phyloP scores from a whole-genome alignment of 2,888 invertebrate genomes.

The Apomyelois bistriatella region DNA sequence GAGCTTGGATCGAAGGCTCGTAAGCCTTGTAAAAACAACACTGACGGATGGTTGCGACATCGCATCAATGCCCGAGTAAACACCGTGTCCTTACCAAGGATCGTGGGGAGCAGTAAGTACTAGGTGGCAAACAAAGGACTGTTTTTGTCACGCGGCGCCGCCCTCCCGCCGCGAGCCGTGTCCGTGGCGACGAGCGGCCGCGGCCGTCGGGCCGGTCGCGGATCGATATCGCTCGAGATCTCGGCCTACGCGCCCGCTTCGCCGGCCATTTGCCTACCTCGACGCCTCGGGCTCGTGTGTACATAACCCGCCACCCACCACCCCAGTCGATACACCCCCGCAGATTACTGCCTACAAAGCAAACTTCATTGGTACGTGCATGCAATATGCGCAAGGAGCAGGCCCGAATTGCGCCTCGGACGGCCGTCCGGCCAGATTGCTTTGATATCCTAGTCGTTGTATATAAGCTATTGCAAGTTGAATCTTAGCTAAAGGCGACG shows the following conservation, averaged over 20 bases:
- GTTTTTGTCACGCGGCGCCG: conserved; percentile 72
- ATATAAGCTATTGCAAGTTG: conserved; percentile 57
- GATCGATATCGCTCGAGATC: conserved; percentile 77
- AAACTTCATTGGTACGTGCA: conserved; percentile 80
- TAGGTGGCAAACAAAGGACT: conserved; percentile 72
- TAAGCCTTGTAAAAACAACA: neutral
- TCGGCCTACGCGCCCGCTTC: conserved; percentile 75
- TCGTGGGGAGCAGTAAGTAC: conserved; percentile 33
- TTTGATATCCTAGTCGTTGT: conserved; percentile 65
- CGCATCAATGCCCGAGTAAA: conserved; percentile 33
- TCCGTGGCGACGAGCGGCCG: conserved; percentile 66
- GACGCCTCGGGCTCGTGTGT: conserved; percentile 78
- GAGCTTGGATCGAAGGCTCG: neutral
- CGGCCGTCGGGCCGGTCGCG: conserved; percentile 53
- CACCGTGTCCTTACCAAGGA: conserved; percentile 31
- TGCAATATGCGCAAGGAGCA: conserved; percentile 79
- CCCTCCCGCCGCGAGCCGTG: conserved; percentile 61
- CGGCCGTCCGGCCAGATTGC: conserved; percentile 58
- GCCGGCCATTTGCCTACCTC: conserved; percentile 80
- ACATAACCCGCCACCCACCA: conserved; percentile 74
- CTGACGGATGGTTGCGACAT: conserved; percentile 17
- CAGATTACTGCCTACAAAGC: conserved; percentile 80
- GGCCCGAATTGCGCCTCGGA: conserved; percentile 66
- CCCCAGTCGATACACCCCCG: conserved; percentile 69
- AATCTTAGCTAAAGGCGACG: conserved; percentile 55